phyloP scores from a whole-genome alignment of 2,113 vertebrate genomes.

The Crotalus viridis region DNA sequence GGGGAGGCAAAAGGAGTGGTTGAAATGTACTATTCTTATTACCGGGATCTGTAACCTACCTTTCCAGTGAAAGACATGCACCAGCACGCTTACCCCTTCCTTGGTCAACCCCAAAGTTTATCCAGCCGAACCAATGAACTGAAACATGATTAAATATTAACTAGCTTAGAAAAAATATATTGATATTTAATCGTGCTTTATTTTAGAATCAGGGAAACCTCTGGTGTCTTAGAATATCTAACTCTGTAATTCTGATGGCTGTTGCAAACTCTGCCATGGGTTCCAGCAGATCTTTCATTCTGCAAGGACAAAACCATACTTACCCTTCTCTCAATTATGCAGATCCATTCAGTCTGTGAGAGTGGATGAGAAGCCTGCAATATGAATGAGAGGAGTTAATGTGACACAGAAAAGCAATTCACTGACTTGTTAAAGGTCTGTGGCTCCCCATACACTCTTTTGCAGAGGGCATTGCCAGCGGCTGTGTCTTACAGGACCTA shows the following conservation, averaged over 20 bases:
- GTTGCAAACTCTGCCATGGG: neutral
- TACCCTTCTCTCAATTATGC: neutral
- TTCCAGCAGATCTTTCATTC: neutral
- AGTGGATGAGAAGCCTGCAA: neutral
- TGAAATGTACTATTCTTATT: neutral
- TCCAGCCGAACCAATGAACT: neutral
- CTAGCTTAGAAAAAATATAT: neutral
- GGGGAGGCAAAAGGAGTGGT: neutral
- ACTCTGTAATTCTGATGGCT: neutral
- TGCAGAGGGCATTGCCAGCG: neutral
- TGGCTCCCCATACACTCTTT: neutral
- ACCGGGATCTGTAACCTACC: neutral
- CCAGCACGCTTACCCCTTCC: neutral
- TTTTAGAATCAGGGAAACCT: neutral
- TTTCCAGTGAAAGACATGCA: neutral
- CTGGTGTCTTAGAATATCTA: neutral
- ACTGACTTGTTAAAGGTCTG: neutral
- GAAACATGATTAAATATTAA: neutral
- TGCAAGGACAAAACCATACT: neutral
- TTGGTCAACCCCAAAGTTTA: neutral
- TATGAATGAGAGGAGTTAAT: neutral
- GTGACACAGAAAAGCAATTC: neutral
- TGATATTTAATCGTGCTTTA: neutral
- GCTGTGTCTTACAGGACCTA: neutral
- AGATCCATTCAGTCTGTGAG: neutral